Conservation (phyloP, 2,113 vertebrate genomes). For the Pseudorhombus dupliciocellatus region DNA sequence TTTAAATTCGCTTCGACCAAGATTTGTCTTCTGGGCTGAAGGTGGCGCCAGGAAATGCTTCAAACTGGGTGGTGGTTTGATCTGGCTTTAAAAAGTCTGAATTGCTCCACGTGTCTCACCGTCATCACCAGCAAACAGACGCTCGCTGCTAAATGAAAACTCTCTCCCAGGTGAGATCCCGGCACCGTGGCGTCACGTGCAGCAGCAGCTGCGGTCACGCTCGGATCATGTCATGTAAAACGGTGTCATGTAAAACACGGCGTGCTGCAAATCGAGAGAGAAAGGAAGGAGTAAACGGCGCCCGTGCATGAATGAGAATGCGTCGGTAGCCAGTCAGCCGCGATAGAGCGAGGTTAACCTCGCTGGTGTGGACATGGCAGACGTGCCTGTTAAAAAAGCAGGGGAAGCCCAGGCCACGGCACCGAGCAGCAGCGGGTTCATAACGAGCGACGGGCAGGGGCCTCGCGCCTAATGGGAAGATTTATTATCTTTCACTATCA, state of each 20-base stretch:
- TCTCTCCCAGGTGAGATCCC: no score
- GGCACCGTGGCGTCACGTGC: background rate
- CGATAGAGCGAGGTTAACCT: slow-evolving; percentile 82
- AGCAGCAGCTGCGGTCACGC: background rate
- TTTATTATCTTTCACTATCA: slow-evolving; percentile 80
- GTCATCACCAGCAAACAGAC: no score
- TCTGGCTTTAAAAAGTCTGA: no score
- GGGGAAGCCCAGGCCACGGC: slow-evolving; percentile 68
- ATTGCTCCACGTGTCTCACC: no score
- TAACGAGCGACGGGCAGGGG: slow-evolving; percentile 82
- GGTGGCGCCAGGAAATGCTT: no score
- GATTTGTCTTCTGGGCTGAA: no score
- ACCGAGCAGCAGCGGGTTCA: slow-evolving; percentile 74
- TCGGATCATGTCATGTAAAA: slow-evolving; percentile 1
- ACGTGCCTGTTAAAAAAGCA: slow-evolving; percentile 65
- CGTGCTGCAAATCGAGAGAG: background rate
- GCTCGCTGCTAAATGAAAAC: no score
- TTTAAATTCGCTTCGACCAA: no score
- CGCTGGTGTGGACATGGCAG: slow-evolving; percentile 71
- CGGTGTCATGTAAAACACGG: slow-evolving; percentile 9
- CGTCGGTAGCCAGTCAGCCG: slow-evolving; percentile 49
- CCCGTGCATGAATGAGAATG: slow-evolving; percentile 22
- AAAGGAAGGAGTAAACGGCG: slow-evolving; percentile 11
- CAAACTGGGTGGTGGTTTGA: no score
- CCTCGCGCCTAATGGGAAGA: slow-evolving; percentile 76